Evolutionary conservation across 1,140 invertebrate genomes (phyloP).

Genomic region (Habropoda laboriosa): DNA sequence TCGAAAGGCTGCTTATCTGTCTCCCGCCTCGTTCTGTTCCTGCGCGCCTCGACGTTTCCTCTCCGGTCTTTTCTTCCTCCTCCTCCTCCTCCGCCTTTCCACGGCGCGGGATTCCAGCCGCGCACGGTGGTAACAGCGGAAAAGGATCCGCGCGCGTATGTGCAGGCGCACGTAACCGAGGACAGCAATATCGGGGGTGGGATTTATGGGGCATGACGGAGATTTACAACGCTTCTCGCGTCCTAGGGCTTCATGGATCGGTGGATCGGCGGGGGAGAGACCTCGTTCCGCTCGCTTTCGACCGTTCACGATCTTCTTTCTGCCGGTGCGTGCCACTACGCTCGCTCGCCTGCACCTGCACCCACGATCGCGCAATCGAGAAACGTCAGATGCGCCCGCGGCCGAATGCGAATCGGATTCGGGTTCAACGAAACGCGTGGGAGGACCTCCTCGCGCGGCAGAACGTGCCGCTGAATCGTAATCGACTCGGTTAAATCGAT

Average conservation of each 20-base stretch:
- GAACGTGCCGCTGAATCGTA: conserved; percentile 15
- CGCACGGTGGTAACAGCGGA: conserved; percentile 50
- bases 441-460: not conserved
- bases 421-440: conserved; percentile 12
- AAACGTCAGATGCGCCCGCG: conserved; percentile 34
- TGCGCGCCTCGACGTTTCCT: conserved; percentile 10
- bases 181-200: conserved; percentile 58
- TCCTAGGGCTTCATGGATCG: conserved; percentile 66
- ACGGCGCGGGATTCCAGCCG: not conserved
- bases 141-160: conserved; percentile 41
- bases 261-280: conserved; percentile 54
- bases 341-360: conserved; percentile 59
- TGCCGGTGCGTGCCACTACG: conserved; percentile 6
- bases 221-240: conserved; percentile 65
- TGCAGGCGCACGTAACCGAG: conserved; percentile 44
- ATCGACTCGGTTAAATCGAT: conserved; percentile 21
- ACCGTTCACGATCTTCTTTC: conserved; percentile 56
- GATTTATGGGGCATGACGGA: conserved; percentile 68
- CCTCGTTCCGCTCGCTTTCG: conserved; percentile 59
- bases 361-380: conserved; percentile 55
- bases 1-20: conserved; percentile 52
- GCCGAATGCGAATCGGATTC: conserved; percentile 17
- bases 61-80: conserved; percentile 2
- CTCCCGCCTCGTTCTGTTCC: conserved; percentile 17
- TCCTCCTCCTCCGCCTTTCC: not conserved